phyloP scores from a whole-genome alignment of 2,797 vertebrate species.

The Halcyon chelicuti region DNA sequence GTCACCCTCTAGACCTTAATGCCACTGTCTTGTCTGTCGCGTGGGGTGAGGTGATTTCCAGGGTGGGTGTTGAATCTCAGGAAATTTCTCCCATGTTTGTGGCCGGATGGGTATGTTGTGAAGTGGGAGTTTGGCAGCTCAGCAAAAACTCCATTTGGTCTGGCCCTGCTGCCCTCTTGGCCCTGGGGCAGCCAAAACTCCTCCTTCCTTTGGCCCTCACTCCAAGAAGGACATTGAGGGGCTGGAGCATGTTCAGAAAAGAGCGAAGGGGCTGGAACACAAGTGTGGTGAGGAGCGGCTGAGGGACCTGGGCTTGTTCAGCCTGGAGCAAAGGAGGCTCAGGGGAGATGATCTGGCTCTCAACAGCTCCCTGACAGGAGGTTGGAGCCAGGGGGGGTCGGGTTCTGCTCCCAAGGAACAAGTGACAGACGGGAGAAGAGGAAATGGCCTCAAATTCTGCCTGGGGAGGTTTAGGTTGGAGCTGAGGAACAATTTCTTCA shows the following conservation, averaged over 20 bases:
- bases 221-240: neutral
- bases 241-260: neutral
- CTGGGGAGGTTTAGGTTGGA: neutral
- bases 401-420: neutral
- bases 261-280: neutral
- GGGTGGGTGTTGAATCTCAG: neutral
- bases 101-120: accelerated
- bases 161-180: accelerated
- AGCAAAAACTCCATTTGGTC: neutral
- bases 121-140: neutral
- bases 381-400: neutral
- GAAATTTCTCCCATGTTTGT: accelerated
- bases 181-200: neutral
- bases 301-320: neutral
- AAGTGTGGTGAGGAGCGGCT: neutral
- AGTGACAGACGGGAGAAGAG: neutral
- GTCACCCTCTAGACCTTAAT: neutral
- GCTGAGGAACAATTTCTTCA: neutral
- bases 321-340: neutral
- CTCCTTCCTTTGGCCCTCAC: neutral
- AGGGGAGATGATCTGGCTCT: neutral
- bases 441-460: neutral
- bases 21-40: accelerated
- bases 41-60: neutral
- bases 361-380: neutral